Percentiles rank a stretch among this genome's conserved stretches.
These are phyloP conservation scores for Drosophila virilis DNA, from an alignment of 1,140 invertebrate genomes.

Conservation along the genomic window DNA sequence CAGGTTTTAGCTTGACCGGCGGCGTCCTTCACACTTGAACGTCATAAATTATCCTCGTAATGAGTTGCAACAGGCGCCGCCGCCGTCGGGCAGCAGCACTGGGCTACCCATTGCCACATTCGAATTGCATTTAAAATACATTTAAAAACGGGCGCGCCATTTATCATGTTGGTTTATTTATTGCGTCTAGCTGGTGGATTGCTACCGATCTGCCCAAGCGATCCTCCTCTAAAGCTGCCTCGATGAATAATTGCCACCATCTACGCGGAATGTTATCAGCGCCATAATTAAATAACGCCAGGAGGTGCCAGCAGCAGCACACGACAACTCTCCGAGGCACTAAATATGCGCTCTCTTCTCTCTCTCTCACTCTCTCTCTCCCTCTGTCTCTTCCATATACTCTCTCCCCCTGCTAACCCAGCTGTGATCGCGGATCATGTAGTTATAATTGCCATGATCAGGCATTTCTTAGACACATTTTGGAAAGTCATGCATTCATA, in stretches of 20 bases:
- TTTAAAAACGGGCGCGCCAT: conserved; percentile 74
- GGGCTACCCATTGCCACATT: conserved; percentile 62
- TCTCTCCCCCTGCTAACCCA: neutral
- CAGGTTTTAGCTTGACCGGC: conserved; percentile 51
- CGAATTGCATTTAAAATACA: conserved; percentile 83
- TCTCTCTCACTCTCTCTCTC: neutral
- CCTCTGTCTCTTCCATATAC: neutral
- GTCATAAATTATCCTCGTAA: conserved; percentile 78
- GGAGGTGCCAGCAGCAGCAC: conserved; percentile 52
- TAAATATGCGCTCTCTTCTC: conserved; percentile 1
- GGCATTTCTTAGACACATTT: conserved; percentile 38
- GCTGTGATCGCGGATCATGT: conserved; percentile 51
- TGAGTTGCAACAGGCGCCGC: conserved; percentile 75
- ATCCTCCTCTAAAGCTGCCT: conserved; percentile 40
- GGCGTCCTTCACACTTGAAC: conserved; percentile 74
- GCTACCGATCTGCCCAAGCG: conserved; percentile 39
- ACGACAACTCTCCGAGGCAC: conserved; percentile 1
- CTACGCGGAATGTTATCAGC: conserved; percentile 83
- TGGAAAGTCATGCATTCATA: conserved; percentile 49
- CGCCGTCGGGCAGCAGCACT: conserved; percentile 19
- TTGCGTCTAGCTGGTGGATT: conserved; percentile 62
- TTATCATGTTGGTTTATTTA: conserved; percentile 80
- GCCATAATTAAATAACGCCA: conserved; percentile 84
- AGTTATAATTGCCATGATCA: conserved; percentile 65
- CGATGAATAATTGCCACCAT: conserved; percentile 83